phyloP scores from a whole-genome alignment of 2,888 invertebrate genomes.

The Ectropis crepuscularia region DNA sequence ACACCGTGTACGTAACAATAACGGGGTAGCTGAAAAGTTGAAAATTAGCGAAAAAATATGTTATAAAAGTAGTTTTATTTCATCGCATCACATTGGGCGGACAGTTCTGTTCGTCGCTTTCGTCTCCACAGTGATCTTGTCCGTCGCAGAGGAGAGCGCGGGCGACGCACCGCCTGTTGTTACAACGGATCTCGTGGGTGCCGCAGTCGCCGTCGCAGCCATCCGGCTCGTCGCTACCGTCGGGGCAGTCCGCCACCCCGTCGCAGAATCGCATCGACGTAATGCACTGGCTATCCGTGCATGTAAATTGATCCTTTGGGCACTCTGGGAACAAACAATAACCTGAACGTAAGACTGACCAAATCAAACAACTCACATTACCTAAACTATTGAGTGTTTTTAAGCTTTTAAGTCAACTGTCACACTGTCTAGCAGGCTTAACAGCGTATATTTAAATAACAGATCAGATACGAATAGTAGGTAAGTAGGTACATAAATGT shows the following conservation, averaged over 20 bases:
- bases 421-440: too few species aligned
- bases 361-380: too few species aligned
- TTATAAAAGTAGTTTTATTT: constrained; percentile 16
- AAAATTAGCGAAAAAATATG: neutral
- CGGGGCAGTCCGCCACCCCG: constrained; percentile 87
- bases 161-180: constrained; percentile 86
- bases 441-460: too few species aligned
- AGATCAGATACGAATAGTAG: too few species aligned
- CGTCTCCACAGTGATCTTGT: constrained; percentile 86
- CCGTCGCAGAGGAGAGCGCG: constrained; percentile 87
- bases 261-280: constrained; percentile 88
- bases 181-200: constrained; percentile 74
- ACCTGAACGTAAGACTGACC: neutral
- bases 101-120: constrained; percentile 87
- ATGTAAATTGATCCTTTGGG: constrained; percentile 79
- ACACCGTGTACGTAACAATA: too few species aligned
- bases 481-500: too few species aligned
- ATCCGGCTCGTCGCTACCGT: constrained; percentile 88
- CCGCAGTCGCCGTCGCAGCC: constrained; percentile 83
- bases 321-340: constrained; percentile 66
- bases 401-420: too few species aligned
- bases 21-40: too few species aligned
- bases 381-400: too few species aligned
- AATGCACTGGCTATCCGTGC: constrained; percentile 88
- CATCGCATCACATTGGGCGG: constrained; percentile 40